Conservation (phyloP, 1,140 invertebrate species). For the Formica selysi region DNA sequence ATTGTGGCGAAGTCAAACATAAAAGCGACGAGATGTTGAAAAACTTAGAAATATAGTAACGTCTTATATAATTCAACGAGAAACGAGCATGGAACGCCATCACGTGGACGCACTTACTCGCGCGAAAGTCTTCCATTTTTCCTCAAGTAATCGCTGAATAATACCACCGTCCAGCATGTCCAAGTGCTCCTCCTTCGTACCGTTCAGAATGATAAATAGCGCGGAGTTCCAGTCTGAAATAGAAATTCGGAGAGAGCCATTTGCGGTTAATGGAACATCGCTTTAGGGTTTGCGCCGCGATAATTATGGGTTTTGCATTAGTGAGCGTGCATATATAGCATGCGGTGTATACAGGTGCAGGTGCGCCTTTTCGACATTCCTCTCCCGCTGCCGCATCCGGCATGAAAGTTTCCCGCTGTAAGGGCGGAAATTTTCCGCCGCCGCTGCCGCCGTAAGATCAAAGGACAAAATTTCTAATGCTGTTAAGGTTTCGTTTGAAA, state of each 20-base stretch:
- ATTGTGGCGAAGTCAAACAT: slow-evolving; percentile 23
- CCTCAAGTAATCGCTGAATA: slow-evolving; percentile 97
- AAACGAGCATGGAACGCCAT: slow-evolving; percentile 64
- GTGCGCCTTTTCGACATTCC: slow-evolving; percentile 60
- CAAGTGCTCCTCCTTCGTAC: slow-evolving; percentile 98
- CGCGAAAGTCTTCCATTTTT: slow-evolving; percentile 99
- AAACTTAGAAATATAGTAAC: slow-evolving; percentile 27
- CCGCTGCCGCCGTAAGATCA: slow-evolving; percentile 1
- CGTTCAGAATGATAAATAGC: slow-evolving; percentile 98
- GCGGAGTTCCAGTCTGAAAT: slow-evolving; percentile 98
- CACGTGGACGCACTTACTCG: slow-evolving; percentile 88
- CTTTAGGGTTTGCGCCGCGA: slow-evolving; percentile 67
- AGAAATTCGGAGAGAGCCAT: slow-evolving; percentile 77
- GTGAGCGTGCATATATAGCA: slow-evolving; percentile 44
- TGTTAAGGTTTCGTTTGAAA: slow-evolving; percentile 57
- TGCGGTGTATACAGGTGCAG: slow-evolving; percentile 50
- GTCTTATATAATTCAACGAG: slow-evolving; percentile 53
- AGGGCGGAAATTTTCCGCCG: slow-evolving; percentile 66
- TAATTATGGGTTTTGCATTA: slow-evolving; percentile 75
- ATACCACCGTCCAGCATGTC: slow-evolving; percentile 99
- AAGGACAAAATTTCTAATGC: slow-evolving; percentile 44
- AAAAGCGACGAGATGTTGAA: slow-evolving; percentile 14
- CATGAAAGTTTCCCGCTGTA: slow-evolving; percentile 63
- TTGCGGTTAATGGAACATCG: slow-evolving; percentile 76
- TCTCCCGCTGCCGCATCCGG: slow-evolving; percentile 53